Evolutionary conservation across 64 coral and sea anemone species (phyloP), one percentile per base, ranked within the genome.

Genomic region (Montipora cactus): DNA sequence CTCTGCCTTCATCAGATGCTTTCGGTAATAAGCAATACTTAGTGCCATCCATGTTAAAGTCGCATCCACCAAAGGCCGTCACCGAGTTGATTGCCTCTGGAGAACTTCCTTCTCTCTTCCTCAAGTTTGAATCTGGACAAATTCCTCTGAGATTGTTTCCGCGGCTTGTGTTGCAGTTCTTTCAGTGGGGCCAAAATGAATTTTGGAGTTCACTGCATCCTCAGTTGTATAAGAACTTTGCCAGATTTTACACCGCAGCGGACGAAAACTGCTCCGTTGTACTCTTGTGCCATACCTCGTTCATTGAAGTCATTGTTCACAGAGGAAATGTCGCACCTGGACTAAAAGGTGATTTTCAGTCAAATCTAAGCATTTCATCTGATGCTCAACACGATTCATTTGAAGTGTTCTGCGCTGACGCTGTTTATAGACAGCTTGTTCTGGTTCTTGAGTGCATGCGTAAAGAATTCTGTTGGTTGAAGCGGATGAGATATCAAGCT

Each of bases 61-160:
- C 49, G 4, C 80, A 44, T 22, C 80, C 80, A 83, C 2, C 49
- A 64, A 16, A 11, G 16, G 80, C 5, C 13, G 19, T 20, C 7
- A 59, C 9, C 18, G 10, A 25, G 22, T 23, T 46, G n/a, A 28
- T 61, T 83, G 80, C 80, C 57, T 51, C 73, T 59, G 52, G 9
- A 20, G 48, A 57, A 44, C 23, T 89, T 13, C 87, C 87, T 13
- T 44, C 87, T 2, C 59, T 55, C 9, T 77, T 57, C 10, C 5
- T 57, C 53, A 57, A 57, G 53, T 57, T 57, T 57, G 53, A 57
- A 10, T 10, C 53, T 21, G 51, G 64, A 1, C 49, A 59, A 58
- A 72, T 89, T 8, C 87, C 87, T 10, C 15, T 25, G 13, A 51
- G 87, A 4, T 59, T 89, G 57, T 89, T 89, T 19, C 74, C 87